Base-by-base conservation (phyloP, 2,888 invertebrate genomes). In the Mythimna albipuncta region DNA sequence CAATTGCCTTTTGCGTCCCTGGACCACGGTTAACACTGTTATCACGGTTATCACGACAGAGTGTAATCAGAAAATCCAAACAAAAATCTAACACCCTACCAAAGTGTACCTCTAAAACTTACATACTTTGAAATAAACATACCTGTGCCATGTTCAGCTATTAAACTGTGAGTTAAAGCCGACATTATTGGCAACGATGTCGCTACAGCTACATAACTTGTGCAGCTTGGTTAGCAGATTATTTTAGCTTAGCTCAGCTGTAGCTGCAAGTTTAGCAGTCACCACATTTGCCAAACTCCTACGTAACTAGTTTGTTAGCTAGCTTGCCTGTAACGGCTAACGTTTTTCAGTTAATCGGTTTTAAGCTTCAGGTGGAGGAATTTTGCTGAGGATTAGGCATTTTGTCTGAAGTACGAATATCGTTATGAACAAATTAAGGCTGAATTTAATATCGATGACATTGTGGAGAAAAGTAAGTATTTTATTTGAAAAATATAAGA, bases 261-360 rank as follows among this genome's bases (percentile, higher is more conserved):
- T 77, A 82, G 72, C 55, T 69, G 69, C 69, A 69, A 81, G 68
- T 81, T 81, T 73, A 77, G 82, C 73, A 81, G 67, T 82, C 80
- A 78, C 80, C 80, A 81, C 80, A 70, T 81, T 76, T 62, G 62
- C 78, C 61, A 64, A 81, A 81, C 82, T 81, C 10, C 61, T 44
- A 32, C 73, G 69, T 59, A 78, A 66, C 44, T 64, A 77, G 67
- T 77, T 80, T 82, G 80, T 70, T 69, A 55, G 41, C 41, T 50
- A 11, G 63, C 64, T 69, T 68, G 57, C 57, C 59, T 59, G 52
- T 21, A 59, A 19, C 50, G 10, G 52, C n/a, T 67, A 55, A 69
- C 38, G 50, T 69, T 77, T 81, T 81, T 63, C 50, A 75, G 55
- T 64, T 66, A 75, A 66, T 64, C 61, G 35, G 52, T 21, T 74